A percentile compares a stretch with the other conserved stretches of the same genome.
Conservation (phyloP, 1,140 invertebrate species). For the Bombus confusus region DNA sequence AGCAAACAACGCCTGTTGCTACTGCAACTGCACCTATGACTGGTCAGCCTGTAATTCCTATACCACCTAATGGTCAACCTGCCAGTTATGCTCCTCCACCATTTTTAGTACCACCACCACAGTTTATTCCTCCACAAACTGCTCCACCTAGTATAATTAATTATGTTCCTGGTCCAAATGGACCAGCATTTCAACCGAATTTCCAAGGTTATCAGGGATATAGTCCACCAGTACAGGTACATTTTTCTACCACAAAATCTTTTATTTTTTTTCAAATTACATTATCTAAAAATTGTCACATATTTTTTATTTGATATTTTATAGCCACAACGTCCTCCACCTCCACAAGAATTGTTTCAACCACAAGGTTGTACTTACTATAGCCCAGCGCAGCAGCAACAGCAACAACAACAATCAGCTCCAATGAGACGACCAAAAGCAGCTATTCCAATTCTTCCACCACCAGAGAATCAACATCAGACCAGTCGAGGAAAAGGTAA, state of each 20-base stretch:
- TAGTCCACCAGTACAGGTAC: conserved; percentile 77
- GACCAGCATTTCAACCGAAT: conserved; percentile 79
- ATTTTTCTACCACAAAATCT: background rate
- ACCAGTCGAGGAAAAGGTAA: conserved; percentile 69
- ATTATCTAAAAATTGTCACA: background rate
- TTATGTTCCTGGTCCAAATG: conserved; percentile 78
- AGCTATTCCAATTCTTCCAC: conserved; percentile 85
- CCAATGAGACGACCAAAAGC: conserved; percentile 83
- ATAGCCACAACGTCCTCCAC: conserved; percentile 77
- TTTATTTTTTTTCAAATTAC: background rate
- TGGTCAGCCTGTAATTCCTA: conserved; percentile 75
- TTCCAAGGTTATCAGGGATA: conserved; percentile 80
- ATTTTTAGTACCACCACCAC: conserved; percentile 79
- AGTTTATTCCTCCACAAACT: conserved; percentile 79
- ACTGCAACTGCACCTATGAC: conserved; percentile 73
- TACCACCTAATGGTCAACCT: conserved; percentile 78
- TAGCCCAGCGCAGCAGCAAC: conserved; percentile 81
- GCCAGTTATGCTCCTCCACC: conserved; percentile 78
- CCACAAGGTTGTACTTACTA: conserved; percentile 84
- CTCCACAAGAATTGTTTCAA: conserved; percentile 84
- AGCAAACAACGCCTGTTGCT: conserved; percentile 74
- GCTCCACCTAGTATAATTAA: conserved; percentile 81
- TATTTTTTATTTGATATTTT: conserved; percentile 22
- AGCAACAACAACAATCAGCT: conserved; percentile 77
- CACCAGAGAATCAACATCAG: conserved; percentile 80